These are phyloP conservation scores for Megalopta genalis DNA, from an alignment of 1,140 invertebrate genomes.

Conservation along the genomic window DNA sequence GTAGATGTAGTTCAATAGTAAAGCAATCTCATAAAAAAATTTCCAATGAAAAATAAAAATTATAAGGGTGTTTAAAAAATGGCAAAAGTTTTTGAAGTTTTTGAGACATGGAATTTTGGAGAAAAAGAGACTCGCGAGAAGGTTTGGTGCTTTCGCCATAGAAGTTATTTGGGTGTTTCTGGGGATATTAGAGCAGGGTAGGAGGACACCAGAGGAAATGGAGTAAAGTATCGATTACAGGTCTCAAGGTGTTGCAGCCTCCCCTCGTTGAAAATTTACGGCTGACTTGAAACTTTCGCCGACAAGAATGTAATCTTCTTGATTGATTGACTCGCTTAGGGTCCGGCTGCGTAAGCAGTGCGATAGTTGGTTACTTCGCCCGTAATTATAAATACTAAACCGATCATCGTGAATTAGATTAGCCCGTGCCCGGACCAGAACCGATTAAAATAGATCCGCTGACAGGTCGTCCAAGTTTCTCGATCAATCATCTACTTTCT, in stretches of 20 bases:
- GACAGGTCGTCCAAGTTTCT: conserved; percentile 25
- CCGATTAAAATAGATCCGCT: conserved; percentile 38
- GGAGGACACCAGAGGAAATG: neutral
- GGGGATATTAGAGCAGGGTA: neutral
- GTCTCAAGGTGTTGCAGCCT: neutral
- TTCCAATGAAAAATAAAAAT: too few relatives aligned
- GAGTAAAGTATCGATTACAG: conserved; percentile 21
- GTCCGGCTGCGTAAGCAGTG: conserved; percentile 36
- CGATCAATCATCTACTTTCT: conserved; percentile 27
- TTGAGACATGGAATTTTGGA: too few relatives aligned
- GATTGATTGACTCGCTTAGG: conserved; percentile 41
- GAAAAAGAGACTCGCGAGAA: too few relatives aligned
- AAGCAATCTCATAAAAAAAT: too few relatives aligned
- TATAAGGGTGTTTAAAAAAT: too few relatives aligned
- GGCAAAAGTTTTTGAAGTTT: too few relatives aligned
- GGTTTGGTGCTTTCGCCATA: too few relatives aligned
- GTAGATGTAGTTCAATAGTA: too few relatives aligned
- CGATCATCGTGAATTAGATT: conserved; percentile 41
- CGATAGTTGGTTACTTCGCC: conserved; percentile 33
- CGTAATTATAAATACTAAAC: conserved; percentile 46
- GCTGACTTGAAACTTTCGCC: conserved; percentile 34
- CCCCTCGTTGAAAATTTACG: conserved; percentile 39
- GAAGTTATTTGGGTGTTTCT: too few relatives aligned
- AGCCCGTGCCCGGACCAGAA: conserved; percentile 8
- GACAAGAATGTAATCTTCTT: conserved; percentile 43